These are phyloP conservation scores for Trimorus sp. DNA, from an alignment of 2,888 invertebrate genomes.

Conservation along the genomic window DNA sequence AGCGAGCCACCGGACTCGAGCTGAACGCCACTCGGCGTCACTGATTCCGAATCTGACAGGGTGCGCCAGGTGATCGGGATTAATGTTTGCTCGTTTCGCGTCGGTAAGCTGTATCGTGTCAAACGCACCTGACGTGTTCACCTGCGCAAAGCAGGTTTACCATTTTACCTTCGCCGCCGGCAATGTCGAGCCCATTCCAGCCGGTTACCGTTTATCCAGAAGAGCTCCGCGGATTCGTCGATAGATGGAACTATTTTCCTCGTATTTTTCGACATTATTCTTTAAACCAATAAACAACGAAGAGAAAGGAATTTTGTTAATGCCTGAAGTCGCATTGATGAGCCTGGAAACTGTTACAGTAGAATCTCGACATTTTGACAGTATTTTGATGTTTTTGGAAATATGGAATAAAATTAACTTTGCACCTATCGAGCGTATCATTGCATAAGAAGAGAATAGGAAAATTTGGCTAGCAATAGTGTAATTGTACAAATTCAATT, in stretches of 20 bases:
- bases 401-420: too few species aligned
- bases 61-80: constrained; percentile 61
- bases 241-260: constrained; percentile 20
- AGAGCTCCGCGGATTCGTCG: neutral
- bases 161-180: constrained; percentile 42
- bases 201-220: constrained; percentile 33
- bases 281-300: neutral
- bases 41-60: constrained; percentile 47
- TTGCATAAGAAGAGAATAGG: too few species aligned
- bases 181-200: constrained; percentile 22
- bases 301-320: neutral
- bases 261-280: neutral
- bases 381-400: too few species aligned
- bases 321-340: too few species aligned
- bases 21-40: constrained; percentile 9
- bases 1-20: neutral
- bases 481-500: too few species aligned
- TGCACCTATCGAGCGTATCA: too few species aligned
- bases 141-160: constrained; percentile 53
- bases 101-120: constrained; percentile 44
- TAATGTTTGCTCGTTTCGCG: constrained; percentile 32
- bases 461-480: too few species aligned
- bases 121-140: constrained; percentile 53
- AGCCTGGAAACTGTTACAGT: too few species aligned
- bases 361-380: too few species aligned